Base-by-base conservation (phyloP, 2,888 invertebrate genomes). In the Tenthredo mesomela region DNA sequence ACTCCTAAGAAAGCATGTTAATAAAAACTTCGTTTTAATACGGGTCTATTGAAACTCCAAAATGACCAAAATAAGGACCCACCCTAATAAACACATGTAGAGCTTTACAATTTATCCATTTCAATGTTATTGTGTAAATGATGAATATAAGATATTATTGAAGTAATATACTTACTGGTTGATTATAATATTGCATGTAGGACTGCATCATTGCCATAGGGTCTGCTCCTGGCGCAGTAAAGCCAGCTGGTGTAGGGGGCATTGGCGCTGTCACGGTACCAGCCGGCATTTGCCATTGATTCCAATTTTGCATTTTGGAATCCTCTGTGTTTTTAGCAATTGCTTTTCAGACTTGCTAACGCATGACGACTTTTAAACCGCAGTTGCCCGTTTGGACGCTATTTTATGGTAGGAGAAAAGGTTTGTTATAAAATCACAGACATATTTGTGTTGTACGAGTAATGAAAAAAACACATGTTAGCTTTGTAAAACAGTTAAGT, bases 131-230 rank as follows among this genome's bases (percentile, higher is more conserved):
- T 33, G 7, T 18, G 29, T 54, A 29, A 54, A 77, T 29, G 18
- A 43, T 43, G 2, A 50, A 50, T 18, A 71, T 12, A 43, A 54
- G 54, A 29, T 0, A 54, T 15, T 1, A 33, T n/a, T 77, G 29
- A 61, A 67, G 47, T 70, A 70, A 71, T 83, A 86, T 90, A 93
- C 93, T 92, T 92, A 93, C 93, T 89, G 93, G 92, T 86, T 93
- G 93, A 90, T 90, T 93, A 88, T 92, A 93, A 89, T 93, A 93
- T 89, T 93, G 93, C 93, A 93, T 92, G 86, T 92, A 93, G 37
- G 91, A 89, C 89, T 93, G 93, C 93, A 93, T 93, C 89, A 91
- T 90, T 84, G 93, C 90, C 91, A 91, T 91, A 84, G 93, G 92
- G 88, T 93, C 93, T 87, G 91, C 88, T 88, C 93, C 93, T 40